Percentiles rank a stretch among this genome's conserved stretches.
These are phyloP conservation scores for Dendroctonus ponderosae DNA, from an alignment of 1,140 invertebrate species.

Conservation along the genomic window DNA sequence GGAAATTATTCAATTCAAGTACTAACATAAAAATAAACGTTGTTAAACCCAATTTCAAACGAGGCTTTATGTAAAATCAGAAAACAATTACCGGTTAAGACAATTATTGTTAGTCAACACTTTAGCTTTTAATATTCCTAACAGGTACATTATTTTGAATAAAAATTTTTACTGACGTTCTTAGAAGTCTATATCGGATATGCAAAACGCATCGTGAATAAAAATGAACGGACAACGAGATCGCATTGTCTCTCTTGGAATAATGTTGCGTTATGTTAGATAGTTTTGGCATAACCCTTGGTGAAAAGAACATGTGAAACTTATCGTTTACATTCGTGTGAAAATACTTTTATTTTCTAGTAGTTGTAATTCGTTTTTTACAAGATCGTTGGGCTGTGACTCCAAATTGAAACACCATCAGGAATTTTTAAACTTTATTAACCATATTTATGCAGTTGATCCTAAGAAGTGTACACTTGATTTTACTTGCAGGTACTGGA, in stretches of 20 bases:
- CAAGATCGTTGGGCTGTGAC: too few relatives aligned
- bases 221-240: constrained; percentile 36
- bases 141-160: constrained; percentile 35
- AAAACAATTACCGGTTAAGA: constrained; percentile 19
- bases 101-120: constrained; percentile 33
- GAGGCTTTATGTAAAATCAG: constrained; percentile 4
- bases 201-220: constrained; percentile 40
- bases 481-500: constrained; percentile 72
- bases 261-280: constrained; percentile 21
- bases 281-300: constrained; percentile 20
- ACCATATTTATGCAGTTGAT: background rate
- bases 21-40: background rate
- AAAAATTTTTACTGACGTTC: constrained; percentile 35
- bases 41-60: background rate
- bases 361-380: too few relatives aligned
- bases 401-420: background rate
- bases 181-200: constrained; percentile 40
- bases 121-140: constrained; percentile 27
- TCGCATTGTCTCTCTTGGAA: constrained; percentile 27
- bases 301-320: background rate
- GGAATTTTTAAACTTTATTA: background rate
- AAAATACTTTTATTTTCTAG: too few relatives aligned
- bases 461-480: too few relatives aligned
- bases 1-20: background rate
- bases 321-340: background rate